Base-by-base conservation (phyloP, 2,888 invertebrate species). In the Drosophila austrosaltans region DNA sequence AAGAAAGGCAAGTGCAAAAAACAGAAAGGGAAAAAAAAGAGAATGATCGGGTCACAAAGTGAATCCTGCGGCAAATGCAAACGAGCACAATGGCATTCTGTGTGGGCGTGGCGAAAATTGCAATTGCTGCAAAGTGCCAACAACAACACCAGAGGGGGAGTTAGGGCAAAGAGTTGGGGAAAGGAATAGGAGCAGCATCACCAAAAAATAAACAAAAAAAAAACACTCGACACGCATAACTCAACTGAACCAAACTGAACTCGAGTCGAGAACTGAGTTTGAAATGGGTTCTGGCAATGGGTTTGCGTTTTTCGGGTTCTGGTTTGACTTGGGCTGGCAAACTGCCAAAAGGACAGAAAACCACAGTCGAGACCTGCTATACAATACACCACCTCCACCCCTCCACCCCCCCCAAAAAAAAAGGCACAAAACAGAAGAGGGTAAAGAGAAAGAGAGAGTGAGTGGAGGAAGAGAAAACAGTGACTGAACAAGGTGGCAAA, bases 201-300 rank as follows among this genome's bases (percentile, higher is more conserved):
- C 20, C 56, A 59, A 16, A 16, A 16, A 16, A 16, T 0, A 28
- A 48, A n/a, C n/a, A n/a, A 16, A 16, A 16, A 16, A 16, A 16
- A 16, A 28, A 48, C 48, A 28, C 40, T 63, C 64, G 40, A 75
- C 63, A 71, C 72, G 66, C 65, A 70, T 81, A 81, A 70, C 82
- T 81, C 82, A 80, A 79, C 77, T 75, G 78, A 53, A 76, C 69
- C 76, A 76, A 77, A 85, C 80, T 74, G 72, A 85, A 85, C 85
- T 79, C 85, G 66, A 81, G 61, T 69, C 67, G 59, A 54, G 48
- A 22, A 2, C 48, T 48, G 48, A 48, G 25, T 48, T 61, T 48
- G 63, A 54, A 56, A 30, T 36, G 63, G 56, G 67, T 42, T 42
- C 42, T 42, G 42, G n/a, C 6, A 10, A 6, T 42, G 42, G 48